Base-by-base conservation (phyloP, 2,113 vertebrate species). In the Mesoclemmys tuberculata region DNA sequence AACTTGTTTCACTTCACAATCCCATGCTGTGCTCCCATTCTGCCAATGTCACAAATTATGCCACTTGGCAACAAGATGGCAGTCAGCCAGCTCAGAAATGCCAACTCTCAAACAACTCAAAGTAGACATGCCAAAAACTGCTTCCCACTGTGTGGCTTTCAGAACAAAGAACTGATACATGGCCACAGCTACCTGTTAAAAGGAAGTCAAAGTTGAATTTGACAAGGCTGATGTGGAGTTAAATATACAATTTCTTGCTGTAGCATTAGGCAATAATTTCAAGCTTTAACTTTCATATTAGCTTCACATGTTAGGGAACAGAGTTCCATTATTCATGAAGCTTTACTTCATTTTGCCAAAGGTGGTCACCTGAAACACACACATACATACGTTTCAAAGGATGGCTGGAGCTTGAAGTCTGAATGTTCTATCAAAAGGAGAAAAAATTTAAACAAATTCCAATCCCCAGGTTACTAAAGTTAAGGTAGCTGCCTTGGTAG, bases 221-320 rank as follows among this genome's bases (percentile, higher is more conserved):
- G 41, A 38, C 10, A 41, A 46, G 46, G 46, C 46, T 46, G 46
- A 46, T 46, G 46, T 46, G 5, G 46, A 46, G 46, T 74, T 41
- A n/a, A 77, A 41, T 14, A 46, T 14, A 41, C 38, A 44, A 46
- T 10, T 29, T 16, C 74, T 46, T 77, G 41, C 38, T 46, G 74
- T 4, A 56, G 35, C 1, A 68, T 61, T 46, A 31, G 38, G 24
- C 41, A 80, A 61, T 26, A 2, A 8, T 5, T 64, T 52, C 0
- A 38, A 49, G 24, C 80, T 26, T 0, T 74, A 82, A 9, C 41
- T 29, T 44, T 55, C 0, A 0, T 22, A 26, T 3, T 31, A 61
- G 46, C 87, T 49, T 83, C 22, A 8, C 74, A 26, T 12, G 38
- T 29, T 14, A 4, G 27, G 2, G 6, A 52, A 46, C 31, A 4